Evolutionary conservation across 2,888 invertebrate genomes (phyloP).

Genomic region (Watsonalla binaria): DNA sequence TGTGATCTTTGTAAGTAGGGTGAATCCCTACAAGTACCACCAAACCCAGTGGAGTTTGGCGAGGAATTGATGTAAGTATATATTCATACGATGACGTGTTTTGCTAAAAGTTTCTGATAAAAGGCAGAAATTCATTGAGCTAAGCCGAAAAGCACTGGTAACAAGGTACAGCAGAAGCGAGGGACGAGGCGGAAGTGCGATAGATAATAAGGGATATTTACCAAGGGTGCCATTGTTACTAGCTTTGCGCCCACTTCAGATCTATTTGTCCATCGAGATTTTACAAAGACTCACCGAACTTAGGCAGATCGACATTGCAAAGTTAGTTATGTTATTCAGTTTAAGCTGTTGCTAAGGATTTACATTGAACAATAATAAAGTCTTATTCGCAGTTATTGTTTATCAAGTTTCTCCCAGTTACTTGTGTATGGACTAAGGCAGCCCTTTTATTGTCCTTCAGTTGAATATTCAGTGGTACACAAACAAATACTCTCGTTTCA

Average conservation of each 20-base stretch:
- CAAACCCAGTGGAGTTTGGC: slow-evolving; percentile 3
- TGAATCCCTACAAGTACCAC: slow-evolving; percentile 11
- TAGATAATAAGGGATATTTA: slow-evolving; percentile 50
- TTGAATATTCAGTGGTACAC: neutral
- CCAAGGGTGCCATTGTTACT: slow-evolving; percentile 42
- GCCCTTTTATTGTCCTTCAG: neutral
- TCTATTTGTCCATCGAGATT: slow-evolving; percentile 38
- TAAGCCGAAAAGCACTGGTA: slow-evolving; percentile 25
- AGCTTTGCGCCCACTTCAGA: slow-evolving; percentile 38
- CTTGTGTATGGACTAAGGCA: neutral
- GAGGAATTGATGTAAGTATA: neutral
- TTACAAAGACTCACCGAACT: slow-evolving; percentile 30
- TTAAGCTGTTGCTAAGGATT: neutral
- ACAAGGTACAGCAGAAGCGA: slow-evolving; percentile 14
- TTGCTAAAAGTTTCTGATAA: neutral
- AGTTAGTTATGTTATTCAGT: neutral
- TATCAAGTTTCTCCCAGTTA: neutral
- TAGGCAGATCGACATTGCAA: slow-evolving; percentile 11
- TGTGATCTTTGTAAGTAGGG: slow-evolving; percentile 17
- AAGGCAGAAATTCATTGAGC: slow-evolving; percentile 12
- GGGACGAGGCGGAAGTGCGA: slow-evolving; percentile 30
- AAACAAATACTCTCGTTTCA: neutral
- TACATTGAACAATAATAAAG: slow-evolving; percentile 1
- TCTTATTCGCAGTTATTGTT: slow-evolving; percentile 3
- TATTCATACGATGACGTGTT: neutral